Conservation (phyloP, 2,113 vertebrate genomes). For the Pseudorectes ferrugineus region DNA sequence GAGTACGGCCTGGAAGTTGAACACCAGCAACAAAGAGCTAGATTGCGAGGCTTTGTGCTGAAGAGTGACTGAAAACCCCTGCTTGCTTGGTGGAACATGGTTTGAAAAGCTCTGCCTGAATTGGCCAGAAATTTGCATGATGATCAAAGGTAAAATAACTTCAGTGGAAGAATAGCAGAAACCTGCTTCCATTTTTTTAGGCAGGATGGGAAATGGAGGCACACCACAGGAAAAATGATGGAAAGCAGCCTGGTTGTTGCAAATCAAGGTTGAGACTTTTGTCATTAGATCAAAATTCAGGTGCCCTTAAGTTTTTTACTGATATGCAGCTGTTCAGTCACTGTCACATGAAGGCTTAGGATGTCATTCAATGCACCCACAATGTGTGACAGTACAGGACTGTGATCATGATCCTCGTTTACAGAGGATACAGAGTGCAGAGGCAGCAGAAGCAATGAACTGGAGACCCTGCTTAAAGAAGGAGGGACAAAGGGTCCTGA, state of each 20-base stretch:
- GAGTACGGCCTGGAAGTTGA: not conserved
- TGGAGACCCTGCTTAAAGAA: not conserved
- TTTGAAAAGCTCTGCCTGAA: conserved; percentile 51
- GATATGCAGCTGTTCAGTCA: not conserved
- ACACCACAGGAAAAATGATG: not conserved
- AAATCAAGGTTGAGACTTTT: not conserved
- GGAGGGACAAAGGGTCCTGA: not conserved
- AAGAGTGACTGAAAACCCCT: conserved; percentile 2
- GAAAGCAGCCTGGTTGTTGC: not conserved
- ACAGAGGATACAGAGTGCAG: not conserved
- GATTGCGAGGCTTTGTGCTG: conserved; percentile 41
- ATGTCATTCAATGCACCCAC: not conserved
- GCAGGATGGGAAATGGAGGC: not conserved
- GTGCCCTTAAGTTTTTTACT: not conserved
- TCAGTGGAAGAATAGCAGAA: conserved; percentile 20
- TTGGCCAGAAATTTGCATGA: conserved; percentile 41
- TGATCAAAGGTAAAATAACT: conserved; percentile 43
- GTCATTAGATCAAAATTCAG: not conserved
- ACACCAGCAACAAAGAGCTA: conserved; percentile 39
- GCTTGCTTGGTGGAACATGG: not conserved
- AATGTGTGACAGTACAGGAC: not conserved
- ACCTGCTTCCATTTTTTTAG: not conserved
- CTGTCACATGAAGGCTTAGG: not conserved
- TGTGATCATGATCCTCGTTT: not conserved
- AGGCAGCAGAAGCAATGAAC: not conserved